Conservation (phyloP, 2,113 vertebrate species). For the Fukomys damarensis region DNA sequence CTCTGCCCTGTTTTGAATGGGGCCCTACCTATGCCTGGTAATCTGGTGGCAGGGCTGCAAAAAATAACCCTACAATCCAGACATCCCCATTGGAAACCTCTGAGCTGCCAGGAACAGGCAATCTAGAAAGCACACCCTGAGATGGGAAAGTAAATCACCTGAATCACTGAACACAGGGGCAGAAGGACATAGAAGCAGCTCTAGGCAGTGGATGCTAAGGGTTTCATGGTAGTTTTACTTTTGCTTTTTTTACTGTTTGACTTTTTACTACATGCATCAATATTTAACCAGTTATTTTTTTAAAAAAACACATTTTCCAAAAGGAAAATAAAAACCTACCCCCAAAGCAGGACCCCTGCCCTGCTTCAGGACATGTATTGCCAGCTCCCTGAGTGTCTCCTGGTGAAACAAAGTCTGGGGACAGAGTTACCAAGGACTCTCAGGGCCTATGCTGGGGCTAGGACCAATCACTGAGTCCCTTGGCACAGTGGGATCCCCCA, state of each 20-base stretch:
- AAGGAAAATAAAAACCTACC: slow-evolving; percentile 39
- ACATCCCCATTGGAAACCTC: background rate
- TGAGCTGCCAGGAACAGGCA: background rate
- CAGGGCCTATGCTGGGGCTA: background rate
- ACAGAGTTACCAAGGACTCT: background rate
- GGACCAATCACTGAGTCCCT: background rate
- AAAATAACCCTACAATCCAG: background rate
- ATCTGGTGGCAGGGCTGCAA: background rate
- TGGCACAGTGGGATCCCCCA: background rate
- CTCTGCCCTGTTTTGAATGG: background rate
- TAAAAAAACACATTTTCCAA: background rate
- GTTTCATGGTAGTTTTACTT: slow-evolving; percentile 7
- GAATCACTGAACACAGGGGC: background rate
- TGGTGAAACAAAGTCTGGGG: background rate
- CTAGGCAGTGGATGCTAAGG: background rate
- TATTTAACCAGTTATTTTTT: background rate
- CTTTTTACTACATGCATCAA: background rate
- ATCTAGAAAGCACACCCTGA: background rate
- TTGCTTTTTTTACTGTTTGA: background rate
- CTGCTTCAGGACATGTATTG: background rate
- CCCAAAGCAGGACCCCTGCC: background rate
- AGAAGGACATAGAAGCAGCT: background rate
- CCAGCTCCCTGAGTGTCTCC: background rate
- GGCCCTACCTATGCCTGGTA: background rate
- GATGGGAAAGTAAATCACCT: background rate